Base-by-base conservation (phyloP, 2,113 vertebrate species). In the Hydrolagus affinis region DNA sequence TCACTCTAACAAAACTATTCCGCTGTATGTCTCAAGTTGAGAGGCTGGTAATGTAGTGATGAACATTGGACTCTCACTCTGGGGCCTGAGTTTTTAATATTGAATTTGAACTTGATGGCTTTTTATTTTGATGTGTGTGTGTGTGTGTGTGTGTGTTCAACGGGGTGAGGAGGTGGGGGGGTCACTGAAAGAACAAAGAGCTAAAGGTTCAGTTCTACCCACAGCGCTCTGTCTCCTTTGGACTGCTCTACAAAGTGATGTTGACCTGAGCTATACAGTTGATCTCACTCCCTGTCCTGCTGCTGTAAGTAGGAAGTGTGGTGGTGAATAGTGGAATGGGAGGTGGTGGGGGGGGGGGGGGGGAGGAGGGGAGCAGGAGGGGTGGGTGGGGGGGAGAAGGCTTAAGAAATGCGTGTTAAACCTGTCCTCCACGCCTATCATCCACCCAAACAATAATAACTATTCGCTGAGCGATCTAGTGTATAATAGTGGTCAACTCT, bases 101-200 rank as follows among this genome's bases (percentile, higher is more conserved):
- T 21, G 21, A 21, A 21, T 23, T 11, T n/a, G 69, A 70, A 70
- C 69, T n/a, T 9, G 19, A n/a, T n/a, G 44, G 44, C 44, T 44
- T 44, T 44, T 44, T 44, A 1, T 44, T 44, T 44, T 44, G 44
- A 44, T 44, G 44, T 44, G 44, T 44, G 44, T 44, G 44, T 44
- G 44, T 44, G 44, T 44, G 44, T 44, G 44, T 44, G 44, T 44
- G 44, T 44, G 44, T 44, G 44, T 44, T 44, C 44, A 3, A 10
- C 11, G 21, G 32, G 2, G 15, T 25, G 30, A 7, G 72, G 2
- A 19, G 21, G 44, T 14, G 72, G 14, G 17, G 12, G 28, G 6
- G 11, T 0, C n/a, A 15, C 12, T 3, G 3, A 17, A 4, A 12
- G 44, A 11, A 0, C 11, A n/a, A 0, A 1, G 11, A 21, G 0